Conservation (phyloP, 2,888 invertebrate species). For the Lochmaea capreae region DNA sequence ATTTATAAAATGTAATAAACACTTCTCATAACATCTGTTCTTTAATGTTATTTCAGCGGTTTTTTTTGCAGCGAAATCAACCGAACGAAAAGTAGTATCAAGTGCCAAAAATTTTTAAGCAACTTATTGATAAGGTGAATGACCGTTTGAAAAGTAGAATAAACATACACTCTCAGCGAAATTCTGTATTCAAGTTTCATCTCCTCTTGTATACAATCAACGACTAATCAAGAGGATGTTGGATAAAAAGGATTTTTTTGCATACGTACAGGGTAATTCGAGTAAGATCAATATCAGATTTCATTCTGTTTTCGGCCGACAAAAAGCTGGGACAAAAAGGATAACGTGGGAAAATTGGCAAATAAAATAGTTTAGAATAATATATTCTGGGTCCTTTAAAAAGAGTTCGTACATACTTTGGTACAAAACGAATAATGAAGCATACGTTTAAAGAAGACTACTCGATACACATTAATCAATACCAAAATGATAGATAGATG, state of each 20-base stretch:
- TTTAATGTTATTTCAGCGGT: conserved; percentile 47
- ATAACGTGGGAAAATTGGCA: neutral
- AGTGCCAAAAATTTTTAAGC: conserved; percentile 31
- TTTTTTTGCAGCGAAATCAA: conserved; percentile 6
- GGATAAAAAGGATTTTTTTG: neutral
- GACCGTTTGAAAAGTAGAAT: conserved; percentile 30
- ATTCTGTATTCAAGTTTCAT: conserved; percentile 8
- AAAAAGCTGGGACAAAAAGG: neutral
- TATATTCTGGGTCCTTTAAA: neutral
- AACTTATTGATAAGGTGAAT: conserved; percentile 20
- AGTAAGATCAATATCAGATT: neutral
- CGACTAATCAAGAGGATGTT: conserved; percentile 7
- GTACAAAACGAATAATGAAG: too few relatives aligned
- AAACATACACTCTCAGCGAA: conserved; percentile 16
- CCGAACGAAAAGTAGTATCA: conserved; percentile 25
- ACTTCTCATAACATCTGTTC: conserved; percentile 27
- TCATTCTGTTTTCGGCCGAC: neutral
- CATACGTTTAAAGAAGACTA: too few relatives aligned
- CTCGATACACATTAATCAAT: too few relatives aligned
- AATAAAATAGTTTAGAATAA: neutral
- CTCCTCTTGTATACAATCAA: conserved; percentile 8
- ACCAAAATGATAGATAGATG: too few relatives aligned
- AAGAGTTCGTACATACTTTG: too few relatives aligned
- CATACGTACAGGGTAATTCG: conserved; percentile 4
- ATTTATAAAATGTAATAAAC: conserved; percentile 6